These are phyloP conservation scores for Chrysolina americana DNA, from an alignment of 2,888 invertebrate genomes.

Conservation along the genomic window DNA sequence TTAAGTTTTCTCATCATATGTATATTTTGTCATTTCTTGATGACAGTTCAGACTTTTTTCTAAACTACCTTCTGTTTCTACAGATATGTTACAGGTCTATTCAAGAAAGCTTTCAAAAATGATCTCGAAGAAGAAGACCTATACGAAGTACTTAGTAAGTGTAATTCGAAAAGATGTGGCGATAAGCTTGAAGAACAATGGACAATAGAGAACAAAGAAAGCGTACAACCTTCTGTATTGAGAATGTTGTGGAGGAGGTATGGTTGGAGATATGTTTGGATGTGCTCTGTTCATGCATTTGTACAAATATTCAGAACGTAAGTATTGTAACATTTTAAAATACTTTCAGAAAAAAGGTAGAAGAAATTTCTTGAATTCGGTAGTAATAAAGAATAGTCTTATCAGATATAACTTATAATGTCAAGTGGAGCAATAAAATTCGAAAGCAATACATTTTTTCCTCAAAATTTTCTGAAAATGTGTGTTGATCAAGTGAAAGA, in stretches of 20 bases:
- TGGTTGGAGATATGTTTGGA: constrained; percentile 52
- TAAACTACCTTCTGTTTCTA: no score
- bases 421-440: no score
- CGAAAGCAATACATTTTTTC: no score
- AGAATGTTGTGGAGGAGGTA: constrained; percentile 52
- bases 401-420: no score
- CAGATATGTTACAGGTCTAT: constrained; percentile 60
- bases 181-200: constrained; percentile 52
- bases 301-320: constrained; percentile 26
- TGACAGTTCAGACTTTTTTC: no score
- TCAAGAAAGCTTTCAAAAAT: constrained; percentile 68
- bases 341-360: no score
- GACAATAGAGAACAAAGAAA: constrained; percentile 36
- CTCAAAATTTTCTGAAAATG: no score
- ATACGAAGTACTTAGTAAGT: constrained; percentile 67
- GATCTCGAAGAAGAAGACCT: constrained; percentile 77
- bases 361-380: no score
- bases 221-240: constrained; percentile 42
- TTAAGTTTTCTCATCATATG: no score
- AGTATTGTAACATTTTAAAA: neutral
- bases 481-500: no score
- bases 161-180: constrained; percentile 53
- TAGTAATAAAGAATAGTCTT: no score
- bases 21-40: no score
- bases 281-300: constrained; percentile 54